phyloP scores from a whole-genome alignment of 2,888 invertebrate genomes.

The Chrysotoxum bicinctum region DNA sequence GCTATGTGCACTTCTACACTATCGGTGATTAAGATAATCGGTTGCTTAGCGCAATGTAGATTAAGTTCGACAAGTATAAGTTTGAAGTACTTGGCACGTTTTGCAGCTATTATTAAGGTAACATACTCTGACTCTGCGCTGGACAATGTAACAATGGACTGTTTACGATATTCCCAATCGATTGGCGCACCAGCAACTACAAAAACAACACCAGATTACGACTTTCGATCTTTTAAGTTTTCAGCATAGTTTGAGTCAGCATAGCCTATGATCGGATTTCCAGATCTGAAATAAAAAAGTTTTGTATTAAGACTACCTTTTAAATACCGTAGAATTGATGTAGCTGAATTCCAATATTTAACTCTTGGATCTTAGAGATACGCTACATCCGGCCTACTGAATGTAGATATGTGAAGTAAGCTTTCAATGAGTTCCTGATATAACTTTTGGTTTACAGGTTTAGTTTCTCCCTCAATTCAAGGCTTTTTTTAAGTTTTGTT shows the following conservation, averaged over 20 bases:
- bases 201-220: conserved; percentile 2
- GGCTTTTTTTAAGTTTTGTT: conserved; percentile 14
- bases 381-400: conserved; percentile 8
- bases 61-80: conserved; percentile 1
- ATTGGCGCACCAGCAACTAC: conserved; percentile 10
- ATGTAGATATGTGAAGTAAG: conserved; percentile 6
- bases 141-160: neutral
- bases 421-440: conserved; percentile 15
- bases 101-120: neutral
- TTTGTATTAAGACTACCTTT: conserved; percentile 20
- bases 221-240: conserved; percentile 1
- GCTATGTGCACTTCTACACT: neutral
- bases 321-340: conserved; percentile 11
- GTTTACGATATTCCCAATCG: conserved; percentile 14
- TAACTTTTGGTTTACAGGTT: neutral
- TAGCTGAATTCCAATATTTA: conserved; percentile 26
- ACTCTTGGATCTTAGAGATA: conserved; percentile 33
- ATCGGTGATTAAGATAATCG: neutral
- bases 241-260: neutral
- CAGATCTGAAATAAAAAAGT: neutral
- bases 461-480: neutral
- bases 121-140: conserved; percentile 11
- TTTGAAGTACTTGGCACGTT: conserved; percentile 5
- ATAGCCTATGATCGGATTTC: neutral
- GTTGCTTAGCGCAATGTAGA: neutral